Evolutionary conservation across 2,113 vertebrate species (phyloP).

Genomic region (Xyliphius kryptos): DNA sequence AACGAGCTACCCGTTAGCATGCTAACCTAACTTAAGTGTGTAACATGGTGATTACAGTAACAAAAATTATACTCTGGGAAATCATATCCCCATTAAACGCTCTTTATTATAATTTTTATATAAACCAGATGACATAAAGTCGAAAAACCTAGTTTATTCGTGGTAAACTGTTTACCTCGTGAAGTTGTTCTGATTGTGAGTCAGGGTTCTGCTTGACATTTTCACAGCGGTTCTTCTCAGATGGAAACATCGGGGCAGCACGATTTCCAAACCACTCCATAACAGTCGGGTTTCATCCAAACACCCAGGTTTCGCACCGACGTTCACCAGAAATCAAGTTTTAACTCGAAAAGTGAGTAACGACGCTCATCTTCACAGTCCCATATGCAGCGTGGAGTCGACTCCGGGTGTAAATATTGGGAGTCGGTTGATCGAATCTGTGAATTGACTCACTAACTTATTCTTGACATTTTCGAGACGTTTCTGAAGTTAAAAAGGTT

Average conservation of each 20-base stretch:
- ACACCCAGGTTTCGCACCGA: too few relatives aligned
- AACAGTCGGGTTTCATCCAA: slow-evolving; percentile 9
- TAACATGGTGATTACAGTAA: not conserved
- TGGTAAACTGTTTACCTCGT: slow-evolving; percentile 26
- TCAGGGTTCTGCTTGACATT: slow-evolving; percentile 5
- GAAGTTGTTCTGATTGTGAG: slow-evolving; percentile 2
- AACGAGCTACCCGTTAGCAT: not conserved
- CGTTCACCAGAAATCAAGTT: too few relatives aligned
- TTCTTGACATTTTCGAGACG: too few relatives aligned
- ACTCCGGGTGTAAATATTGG: too few relatives aligned
- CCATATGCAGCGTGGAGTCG: too few relatives aligned
- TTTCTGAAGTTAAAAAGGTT: too few relatives aligned
- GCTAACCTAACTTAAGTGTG: not conserved
- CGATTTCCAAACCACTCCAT: slow-evolving; percentile 63
- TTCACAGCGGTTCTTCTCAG: slow-evolving; percentile 36
- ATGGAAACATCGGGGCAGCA: slow-evolving; percentile 19
- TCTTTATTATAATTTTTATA: too few relatives aligned
- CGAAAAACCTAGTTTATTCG: not conserved
- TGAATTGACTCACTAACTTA: too few relatives aligned
- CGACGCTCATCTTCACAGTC: too few relatives aligned
- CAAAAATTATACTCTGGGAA: not conserved
- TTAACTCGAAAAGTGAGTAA: not conserved
- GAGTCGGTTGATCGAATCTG: too few relatives aligned
- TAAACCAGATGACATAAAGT: too few relatives aligned
- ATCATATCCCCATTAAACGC: too few relatives aligned